Conservation (phyloP, 2,113 vertebrate genomes). For the Callionymus lyra region DNA sequence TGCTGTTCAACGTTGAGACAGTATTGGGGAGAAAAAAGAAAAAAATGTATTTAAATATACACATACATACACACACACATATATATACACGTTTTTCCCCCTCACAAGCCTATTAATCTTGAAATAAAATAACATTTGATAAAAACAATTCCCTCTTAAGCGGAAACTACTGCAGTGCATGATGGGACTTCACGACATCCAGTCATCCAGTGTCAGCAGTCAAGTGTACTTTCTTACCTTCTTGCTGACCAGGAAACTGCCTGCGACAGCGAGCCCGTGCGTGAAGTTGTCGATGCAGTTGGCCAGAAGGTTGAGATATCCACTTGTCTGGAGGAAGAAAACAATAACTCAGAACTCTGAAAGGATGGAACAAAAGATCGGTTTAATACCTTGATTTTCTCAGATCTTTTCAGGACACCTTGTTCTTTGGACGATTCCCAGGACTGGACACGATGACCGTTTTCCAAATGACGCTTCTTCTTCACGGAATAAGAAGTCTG, state of each 20-base stretch:
- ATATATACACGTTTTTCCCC: too few species aligned
- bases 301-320: conserved; percentile 93
- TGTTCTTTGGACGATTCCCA: conserved; percentile 50
- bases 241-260: conserved; percentile 93
- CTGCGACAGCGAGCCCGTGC: conserved; percentile 89
- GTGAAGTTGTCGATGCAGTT: conserved; percentile 99
- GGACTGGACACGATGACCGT: conserved; percentile 44
- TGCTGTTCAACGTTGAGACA: too few species aligned
- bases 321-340: conserved; percentile 72
- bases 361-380: conserved; percentile 1
- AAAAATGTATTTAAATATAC: too few species aligned
- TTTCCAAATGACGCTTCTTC: conserved; percentile 34
- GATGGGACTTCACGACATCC: too few species aligned
- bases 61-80: too few species aligned
- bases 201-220: background rate
- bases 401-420: conserved; percentile 37
- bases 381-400: conserved; percentile 64
- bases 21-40: too few species aligned
- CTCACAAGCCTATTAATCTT: too few species aligned
- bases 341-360: too few species aligned
- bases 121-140: too few species aligned
- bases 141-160: too few species aligned
- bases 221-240: conserved; percentile 92
- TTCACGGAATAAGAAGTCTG: too few species aligned
- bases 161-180: too few species aligned